These are phyloP conservation scores for Acanthosepion lycidas DNA, from an alignment of 2,888 invertebrate genomes.

Conservation along the genomic window DNA sequence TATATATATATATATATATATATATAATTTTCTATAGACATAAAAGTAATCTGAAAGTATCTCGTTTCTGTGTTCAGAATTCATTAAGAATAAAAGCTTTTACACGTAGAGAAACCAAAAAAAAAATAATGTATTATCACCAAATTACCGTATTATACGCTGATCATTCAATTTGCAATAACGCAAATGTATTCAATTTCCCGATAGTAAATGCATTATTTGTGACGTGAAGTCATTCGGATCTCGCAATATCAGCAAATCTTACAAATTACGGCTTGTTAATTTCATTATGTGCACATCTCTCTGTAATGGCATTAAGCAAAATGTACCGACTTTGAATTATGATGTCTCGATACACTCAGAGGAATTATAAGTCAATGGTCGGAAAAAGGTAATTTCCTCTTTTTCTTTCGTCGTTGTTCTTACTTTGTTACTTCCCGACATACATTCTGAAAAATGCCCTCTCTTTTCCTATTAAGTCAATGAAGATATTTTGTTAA, in stretches of 20 bases:
- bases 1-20: neutral
- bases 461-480: neutral
- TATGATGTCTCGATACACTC: neutral
- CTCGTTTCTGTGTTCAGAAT: neutral
- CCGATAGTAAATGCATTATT: neutral
- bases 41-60: neutral
- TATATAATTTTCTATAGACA: neutral
- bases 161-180: constrained; percentile 6
- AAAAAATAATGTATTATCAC: neutral
- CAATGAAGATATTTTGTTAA: too few species aligned
- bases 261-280: neutral
- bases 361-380: neutral
- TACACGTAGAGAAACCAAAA: neutral
- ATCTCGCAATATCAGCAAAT: constrained; percentile 11
- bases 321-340: constrained; percentile 2
- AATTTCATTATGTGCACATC: neutral
- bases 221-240: neutral
- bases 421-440: neutral
- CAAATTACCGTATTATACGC: neutral
- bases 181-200: neutral
- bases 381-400: neutral
- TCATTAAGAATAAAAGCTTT: neutral
- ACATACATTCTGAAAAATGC: neutral
- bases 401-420: neutral
- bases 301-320: neutral